phyloP scores from a whole-genome alignment of 2,797 vertebrate genomes.

The Pyrocephalus nanus region DNA sequence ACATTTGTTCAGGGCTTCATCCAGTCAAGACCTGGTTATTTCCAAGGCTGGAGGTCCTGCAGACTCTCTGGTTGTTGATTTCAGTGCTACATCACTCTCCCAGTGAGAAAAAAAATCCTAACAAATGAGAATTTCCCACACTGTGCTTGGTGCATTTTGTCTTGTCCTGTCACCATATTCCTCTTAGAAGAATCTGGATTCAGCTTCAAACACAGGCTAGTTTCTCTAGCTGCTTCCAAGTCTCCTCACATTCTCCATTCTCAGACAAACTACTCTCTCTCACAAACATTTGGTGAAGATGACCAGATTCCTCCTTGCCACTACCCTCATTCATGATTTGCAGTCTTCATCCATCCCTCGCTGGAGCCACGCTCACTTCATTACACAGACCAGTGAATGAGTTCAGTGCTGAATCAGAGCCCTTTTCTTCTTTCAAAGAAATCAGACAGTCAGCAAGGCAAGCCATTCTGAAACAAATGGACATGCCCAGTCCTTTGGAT shows the following conservation, averaged over 20 bases:
- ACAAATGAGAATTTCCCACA: background rate
- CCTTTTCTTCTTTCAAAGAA: background rate
- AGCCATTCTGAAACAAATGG: background rate
- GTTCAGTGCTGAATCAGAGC: background rate
- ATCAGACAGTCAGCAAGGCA: background rate
- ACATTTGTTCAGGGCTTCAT: background rate
- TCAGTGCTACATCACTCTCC: background rate
- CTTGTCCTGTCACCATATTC: background rate
- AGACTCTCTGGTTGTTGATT: background rate
- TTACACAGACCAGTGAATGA: background rate
- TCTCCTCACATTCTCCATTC: background rate
- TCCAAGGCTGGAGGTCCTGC: background rate
- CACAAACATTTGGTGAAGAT: background rate
- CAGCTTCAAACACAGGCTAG: rapidly evolving
- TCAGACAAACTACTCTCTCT: background rate
- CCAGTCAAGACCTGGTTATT: background rate
- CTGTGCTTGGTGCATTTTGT: background rate
- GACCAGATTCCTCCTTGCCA: background rate
- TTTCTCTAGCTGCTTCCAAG: background rate
- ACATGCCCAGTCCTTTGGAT: background rate
- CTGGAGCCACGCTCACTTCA: background rate
- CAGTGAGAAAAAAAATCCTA: background rate
- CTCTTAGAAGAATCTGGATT: background rate
- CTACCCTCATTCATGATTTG: background rate
- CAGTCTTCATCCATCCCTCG: background rate